Conservation (phyloP, 2,797 vertebrate species). For the Galago senegalensis region DNA sequence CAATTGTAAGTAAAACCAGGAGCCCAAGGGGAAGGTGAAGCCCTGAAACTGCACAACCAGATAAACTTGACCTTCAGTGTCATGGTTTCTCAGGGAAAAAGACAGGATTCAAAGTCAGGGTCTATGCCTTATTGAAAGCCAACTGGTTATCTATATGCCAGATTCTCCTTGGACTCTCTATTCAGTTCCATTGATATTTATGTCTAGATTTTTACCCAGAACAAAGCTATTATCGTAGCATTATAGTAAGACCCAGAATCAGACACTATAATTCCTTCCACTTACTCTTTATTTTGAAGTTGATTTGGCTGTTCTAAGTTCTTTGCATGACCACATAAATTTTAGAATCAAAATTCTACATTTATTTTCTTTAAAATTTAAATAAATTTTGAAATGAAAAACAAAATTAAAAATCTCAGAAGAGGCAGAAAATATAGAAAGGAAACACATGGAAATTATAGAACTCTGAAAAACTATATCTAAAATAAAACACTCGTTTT, state of each 20-base stretch:
- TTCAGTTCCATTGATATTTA: neutral
- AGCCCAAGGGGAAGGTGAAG: neutral
- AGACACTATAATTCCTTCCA: neutral
- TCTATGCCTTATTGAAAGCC: neutral
- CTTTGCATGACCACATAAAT: neutral
- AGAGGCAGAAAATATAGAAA: neutral
- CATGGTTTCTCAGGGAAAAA: neutral
- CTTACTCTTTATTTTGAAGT: neutral
- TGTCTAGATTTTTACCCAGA: neutral
- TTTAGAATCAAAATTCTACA: neutral
- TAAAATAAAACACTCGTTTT: neutral
- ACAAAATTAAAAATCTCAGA: neutral
- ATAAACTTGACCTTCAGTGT: neutral
- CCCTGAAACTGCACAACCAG: neutral
- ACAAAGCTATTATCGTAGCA: neutral
- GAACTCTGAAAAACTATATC: neutral
- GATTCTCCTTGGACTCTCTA: neutral
- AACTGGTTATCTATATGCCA: neutral
- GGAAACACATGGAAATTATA: neutral
- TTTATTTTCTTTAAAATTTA: no score
- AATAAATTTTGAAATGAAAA: neutral
- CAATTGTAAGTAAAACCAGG: neutral
- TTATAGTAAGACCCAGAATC: neutral
- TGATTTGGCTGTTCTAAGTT: neutral
- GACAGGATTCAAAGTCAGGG: neutral